These are phyloP conservation scores for Parazoanthus swiftii DNA, from an alignment of 92 coral and sea anemone genomes.

Conservation along the genomic window DNA sequence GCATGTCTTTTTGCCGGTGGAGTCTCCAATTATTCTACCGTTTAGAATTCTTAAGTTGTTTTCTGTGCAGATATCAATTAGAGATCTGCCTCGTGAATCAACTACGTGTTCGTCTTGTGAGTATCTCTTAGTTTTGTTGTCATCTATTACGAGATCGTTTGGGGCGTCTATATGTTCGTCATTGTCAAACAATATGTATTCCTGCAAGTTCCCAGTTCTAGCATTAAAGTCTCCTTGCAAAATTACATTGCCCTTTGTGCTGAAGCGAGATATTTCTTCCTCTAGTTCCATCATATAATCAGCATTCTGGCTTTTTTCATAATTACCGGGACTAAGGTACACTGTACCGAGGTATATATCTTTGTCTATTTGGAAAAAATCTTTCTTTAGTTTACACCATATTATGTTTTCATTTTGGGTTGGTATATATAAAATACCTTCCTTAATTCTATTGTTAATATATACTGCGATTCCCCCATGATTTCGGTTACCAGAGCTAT, in stretches of 20 bases:
- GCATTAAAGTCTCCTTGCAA: constrained; percentile 48
- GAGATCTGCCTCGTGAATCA: constrained; percentile 16
- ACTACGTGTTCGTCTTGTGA: constrained; percentile 37
- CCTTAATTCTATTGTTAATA: constrained; percentile 5
- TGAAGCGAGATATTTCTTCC: constrained; percentile 31
- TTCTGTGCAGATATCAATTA: constrained; percentile 38
- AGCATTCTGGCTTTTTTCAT: constrained; percentile 12
- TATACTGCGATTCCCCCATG: constrained; percentile 30
- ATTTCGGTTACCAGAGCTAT: constrained; percentile 32
- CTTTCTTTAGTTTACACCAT: constrained; percentile 38
- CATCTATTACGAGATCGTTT: constrained; percentile 17
- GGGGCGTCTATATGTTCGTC: constrained; percentile 25
- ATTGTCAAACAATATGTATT: constrained; percentile 20
- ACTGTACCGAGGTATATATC: constrained; percentile 25
- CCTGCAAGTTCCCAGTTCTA: constrained; percentile 39
- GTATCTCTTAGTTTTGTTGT: constrained; percentile 12
- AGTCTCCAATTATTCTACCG: constrained; percentile 18
- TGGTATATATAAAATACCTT: constrained; percentile 17
- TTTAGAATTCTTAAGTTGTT: constrained; percentile 34
- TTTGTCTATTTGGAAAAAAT: constrained; percentile 18
- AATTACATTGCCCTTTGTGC: constrained; percentile 36
- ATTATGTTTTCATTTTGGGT: constrained; percentile 17
- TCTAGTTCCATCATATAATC: constrained; percentile 29
- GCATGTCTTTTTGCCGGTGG: constrained; percentile 39
- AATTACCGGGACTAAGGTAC: constrained; percentile 32